A percentile compares a stretch with the other conserved stretches of the same genome.
These are phyloP conservation scores for Trachythela sp. DNA, from an alignment of 64 coral and sea anemone genomes.

Conservation along the genomic window DNA sequence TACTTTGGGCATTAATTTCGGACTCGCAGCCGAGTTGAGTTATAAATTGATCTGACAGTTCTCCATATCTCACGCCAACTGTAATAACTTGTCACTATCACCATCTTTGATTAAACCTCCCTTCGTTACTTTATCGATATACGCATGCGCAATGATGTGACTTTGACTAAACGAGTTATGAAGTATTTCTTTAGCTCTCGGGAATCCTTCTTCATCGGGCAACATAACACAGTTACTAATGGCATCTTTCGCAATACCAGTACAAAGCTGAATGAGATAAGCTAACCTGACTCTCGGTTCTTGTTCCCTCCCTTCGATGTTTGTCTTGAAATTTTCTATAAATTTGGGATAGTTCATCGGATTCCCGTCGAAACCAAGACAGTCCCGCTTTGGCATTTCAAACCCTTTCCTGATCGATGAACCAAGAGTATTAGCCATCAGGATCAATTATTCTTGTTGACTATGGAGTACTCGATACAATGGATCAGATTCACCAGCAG, in stretches of 20 bases:
- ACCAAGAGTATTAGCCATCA: neutral
- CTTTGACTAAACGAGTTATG: constrained; percentile 7
- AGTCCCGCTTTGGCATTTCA: constrained; percentile 1
- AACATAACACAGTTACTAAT: constrained; percentile 30
- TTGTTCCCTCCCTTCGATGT: neutral
- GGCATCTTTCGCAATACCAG: neutral
- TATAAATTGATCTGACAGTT: constrained; percentile 11
- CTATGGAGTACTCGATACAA: neutral
- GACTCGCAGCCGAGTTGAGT: constrained; percentile 12
- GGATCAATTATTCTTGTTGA: neutral
- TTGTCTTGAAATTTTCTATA: neutral
- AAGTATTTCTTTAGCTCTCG: neutral
- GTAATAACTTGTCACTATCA: constrained; percentile 10
- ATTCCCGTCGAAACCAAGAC: neutral
- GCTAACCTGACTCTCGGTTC: neutral
- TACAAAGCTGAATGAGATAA: constrained; percentile 12
- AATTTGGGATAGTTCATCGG: neutral
- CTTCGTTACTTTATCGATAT: constrained; percentile 13
- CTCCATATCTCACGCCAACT: constrained; percentile 15
- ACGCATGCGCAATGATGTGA: neutral
- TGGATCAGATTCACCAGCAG: too few species aligned
- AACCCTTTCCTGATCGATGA: constrained; percentile 1
- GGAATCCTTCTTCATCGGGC: neutral
- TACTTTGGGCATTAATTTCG: constrained; percentile 5
- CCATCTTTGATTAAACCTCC: constrained; percentile 3